Evolutionary conservation across 2,888 invertebrate genomes (phyloP).

Genomic region (Gandaritis pyraliata): DNA sequence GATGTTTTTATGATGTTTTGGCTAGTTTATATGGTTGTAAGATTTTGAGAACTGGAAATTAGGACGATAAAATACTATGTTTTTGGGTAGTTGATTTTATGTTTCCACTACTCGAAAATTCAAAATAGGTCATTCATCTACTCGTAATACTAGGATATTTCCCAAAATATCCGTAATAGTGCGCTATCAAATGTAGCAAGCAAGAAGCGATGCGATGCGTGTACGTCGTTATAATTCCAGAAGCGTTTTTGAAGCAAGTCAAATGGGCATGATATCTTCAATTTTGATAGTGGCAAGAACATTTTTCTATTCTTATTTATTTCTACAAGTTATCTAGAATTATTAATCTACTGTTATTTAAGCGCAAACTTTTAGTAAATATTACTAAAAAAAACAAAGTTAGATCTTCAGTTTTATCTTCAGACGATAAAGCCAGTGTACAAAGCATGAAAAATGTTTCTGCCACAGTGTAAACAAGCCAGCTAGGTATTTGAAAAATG

Average conservation of each 20-base stretch:
- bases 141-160: constrained; percentile 13
- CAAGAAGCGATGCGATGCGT: constrained; percentile 72
- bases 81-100: constrained; percentile 5
- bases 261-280: constrained; percentile 47
- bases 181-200: constrained; percentile 51
- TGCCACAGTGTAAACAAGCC: constrained; percentile 53
- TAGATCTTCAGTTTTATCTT: neutral
- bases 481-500: constrained; percentile 34
- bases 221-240: constrained; percentile 42
- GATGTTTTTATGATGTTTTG: neutral
- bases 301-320: constrained; percentile 43
- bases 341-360: neutral
- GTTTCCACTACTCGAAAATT: constrained; percentile 6
- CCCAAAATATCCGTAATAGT: constrained; percentile 28
- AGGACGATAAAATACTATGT: constrained; percentile 11
- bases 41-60: neutral
- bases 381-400: neutral
- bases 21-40: too few relatives aligned
- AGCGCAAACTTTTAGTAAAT: neutral
- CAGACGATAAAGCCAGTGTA: constrained; percentile 1
- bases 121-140: constrained; percentile 29
- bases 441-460: constrained; percentile 56
- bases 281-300: constrained; percentile 60
- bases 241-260: constrained; percentile 54
- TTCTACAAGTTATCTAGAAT: neutral